A percentile compares a stretch with the other conserved stretches of the same genome.
These are phyloP conservation scores for Hyperopisus bebe DNA, from an alignment of 2,113 vertebrate genomes.

Conservation along the genomic window DNA sequence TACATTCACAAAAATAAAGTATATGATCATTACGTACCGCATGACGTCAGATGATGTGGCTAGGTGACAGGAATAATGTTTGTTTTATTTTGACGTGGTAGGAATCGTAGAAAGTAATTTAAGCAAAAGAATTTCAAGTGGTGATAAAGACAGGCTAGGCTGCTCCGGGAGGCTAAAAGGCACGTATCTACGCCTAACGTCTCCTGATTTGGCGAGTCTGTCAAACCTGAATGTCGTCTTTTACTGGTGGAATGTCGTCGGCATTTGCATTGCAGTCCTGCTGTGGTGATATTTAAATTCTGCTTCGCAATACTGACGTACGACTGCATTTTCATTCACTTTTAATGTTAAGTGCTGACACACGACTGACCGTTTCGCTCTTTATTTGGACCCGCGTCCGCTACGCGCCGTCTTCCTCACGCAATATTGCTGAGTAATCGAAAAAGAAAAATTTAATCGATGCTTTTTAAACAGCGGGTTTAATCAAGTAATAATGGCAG, in stretches of 20 bases:
- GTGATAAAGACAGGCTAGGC: not conserved
- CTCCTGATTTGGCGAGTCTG: not conserved
- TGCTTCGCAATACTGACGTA: not conserved
- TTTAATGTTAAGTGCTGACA: not conserved
- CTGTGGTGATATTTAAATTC: not conserved
- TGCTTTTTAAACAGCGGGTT: not conserved
- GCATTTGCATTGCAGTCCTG: not conserved
- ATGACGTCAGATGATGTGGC: not conserved
- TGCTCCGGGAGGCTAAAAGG: not conserved
- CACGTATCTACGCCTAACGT: not conserved
- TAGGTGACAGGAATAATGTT: not conserved
- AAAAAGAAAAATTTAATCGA: not conserved
- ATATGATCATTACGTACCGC: not conserved
- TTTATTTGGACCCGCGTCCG: not conserved
- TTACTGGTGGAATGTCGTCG: not conserved
- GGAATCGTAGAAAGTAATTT: not conserved
- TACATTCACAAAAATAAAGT: not conserved
- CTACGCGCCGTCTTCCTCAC: not conserved
- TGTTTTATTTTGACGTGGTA: not conserved
- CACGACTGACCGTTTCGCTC: not conserved
- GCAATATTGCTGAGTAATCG: not conserved
- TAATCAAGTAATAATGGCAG: not conserved
- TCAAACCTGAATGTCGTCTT: not conserved
- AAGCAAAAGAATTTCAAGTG: not conserved
- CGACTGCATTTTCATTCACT: too few species aligned